phyloP scores from a whole-genome alignment of 2,797 vertebrate species.

The Diplodus sargus region DNA sequence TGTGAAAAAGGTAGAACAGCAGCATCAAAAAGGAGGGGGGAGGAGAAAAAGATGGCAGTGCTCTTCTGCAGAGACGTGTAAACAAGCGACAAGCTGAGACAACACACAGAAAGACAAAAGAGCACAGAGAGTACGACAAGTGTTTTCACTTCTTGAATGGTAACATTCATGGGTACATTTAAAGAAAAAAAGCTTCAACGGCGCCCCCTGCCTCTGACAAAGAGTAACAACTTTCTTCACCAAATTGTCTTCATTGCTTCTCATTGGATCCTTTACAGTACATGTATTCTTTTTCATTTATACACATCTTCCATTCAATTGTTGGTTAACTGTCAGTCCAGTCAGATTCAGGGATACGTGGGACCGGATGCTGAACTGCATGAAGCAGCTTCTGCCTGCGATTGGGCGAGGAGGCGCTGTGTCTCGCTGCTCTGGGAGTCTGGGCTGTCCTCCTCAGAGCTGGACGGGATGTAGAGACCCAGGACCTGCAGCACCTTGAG shows the following conservation, averaged over 20 bases:
- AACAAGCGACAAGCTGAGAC: constrained; percentile 24
- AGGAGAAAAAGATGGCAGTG: background rate
- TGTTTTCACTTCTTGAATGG: constrained; percentile 21
- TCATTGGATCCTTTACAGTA: constrained; percentile 2
- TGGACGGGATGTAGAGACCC: constrained; percentile 77
- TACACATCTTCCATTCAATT: constrained; percentile 28
- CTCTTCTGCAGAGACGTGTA: background rate
- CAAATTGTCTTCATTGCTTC: constrained; percentile 16
- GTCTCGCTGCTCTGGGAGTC: constrained; percentile 75
- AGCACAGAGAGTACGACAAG: constrained; percentile 32
- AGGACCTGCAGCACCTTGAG: constrained; percentile 89
- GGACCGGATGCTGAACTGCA: constrained; percentile 60
- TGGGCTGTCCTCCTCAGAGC: constrained; percentile 74
- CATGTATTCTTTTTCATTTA: constrained; percentile 4
- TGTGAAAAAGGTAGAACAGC: constrained; percentile 39
- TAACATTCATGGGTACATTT: constrained; percentile 34
- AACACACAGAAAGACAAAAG: background rate
- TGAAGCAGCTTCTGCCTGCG: constrained; percentile 74
- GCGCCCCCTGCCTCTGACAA: constrained; percentile 48
- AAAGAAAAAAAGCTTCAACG: constrained; percentile 33
- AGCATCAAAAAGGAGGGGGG: constrained; percentile 18
- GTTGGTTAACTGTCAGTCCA: background rate
- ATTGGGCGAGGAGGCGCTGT: constrained; percentile 64
- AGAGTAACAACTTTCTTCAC: constrained; percentile 29
- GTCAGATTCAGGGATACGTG: constrained; percentile 66